phyloP scores from a whole-genome alignment of 2,797 vertebrate species.

The Micropoecilia bifurca region DNA sequence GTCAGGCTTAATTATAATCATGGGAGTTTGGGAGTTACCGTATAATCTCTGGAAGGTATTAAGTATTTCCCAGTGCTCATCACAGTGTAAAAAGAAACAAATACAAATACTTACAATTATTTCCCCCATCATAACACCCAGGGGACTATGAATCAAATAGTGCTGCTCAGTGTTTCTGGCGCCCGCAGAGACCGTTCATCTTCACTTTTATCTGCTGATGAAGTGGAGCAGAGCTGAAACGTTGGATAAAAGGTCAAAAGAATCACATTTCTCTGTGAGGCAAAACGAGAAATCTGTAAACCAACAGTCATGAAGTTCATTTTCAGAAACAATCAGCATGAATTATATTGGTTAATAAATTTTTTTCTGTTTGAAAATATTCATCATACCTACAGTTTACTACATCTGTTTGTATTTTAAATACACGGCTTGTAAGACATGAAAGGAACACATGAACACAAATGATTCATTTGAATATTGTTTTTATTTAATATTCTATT shows the following conservation, averaged over 20 bases:
- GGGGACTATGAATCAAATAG: slow-evolving; percentile 76
- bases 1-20: slow-evolving; percentile 84
- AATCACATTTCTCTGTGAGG: slow-evolving; percentile 52
- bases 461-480: background rate
- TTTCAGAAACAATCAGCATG: slow-evolving; percentile 21
- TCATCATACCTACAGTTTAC: background rate
- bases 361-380: background rate
- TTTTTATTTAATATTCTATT: background rate
- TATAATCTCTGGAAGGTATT: slow-evolving; percentile 84
- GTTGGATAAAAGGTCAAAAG: slow-evolving; percentile 65
- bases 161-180: slow-evolving; percentile 68
- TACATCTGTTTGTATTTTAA: slow-evolving; percentile 4
- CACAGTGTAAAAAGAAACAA: slow-evolving; percentile 79
- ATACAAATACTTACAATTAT: slow-evolving; percentile 82
- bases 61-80: slow-evolving; percentile 80
- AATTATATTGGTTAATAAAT: slow-evolving; percentile 7
- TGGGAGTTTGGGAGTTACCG: slow-evolving; percentile 83
- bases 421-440: background rate
- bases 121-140: slow-evolving; percentile 77
- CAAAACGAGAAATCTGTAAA: slow-evolving; percentile 28
- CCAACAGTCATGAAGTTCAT: slow-evolving; percentile 7
- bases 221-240: slow-evolving; percentile 58
- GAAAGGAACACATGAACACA: background rate
- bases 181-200: slow-evolving; percentile 75
- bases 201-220: slow-evolving; percentile 68